Evolutionary conservation across 2,113 vertebrate genomes (phyloP).

Genomic region (Crotalus horridus): DNA sequence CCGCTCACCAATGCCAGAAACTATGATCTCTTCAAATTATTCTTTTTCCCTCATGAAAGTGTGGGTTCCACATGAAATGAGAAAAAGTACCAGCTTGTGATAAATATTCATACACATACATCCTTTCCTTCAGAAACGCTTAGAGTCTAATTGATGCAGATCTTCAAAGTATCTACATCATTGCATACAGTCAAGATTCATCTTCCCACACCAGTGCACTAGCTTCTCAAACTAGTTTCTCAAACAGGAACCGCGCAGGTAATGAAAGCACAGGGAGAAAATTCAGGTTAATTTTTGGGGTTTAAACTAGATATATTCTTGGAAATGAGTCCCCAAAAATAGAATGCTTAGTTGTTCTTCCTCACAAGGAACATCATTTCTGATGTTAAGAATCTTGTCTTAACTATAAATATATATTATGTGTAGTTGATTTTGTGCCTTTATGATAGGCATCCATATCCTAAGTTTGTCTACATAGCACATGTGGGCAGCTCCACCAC

Average conservation of each 20-base stretch:
- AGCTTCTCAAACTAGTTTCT: neutral
- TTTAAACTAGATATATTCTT: neutral
- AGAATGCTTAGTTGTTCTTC: neutral
- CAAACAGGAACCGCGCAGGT: neutral
- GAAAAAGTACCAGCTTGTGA: neutral
- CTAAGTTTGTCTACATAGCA: neutral
- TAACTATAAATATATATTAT: neutral
- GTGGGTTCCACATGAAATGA: neutral
- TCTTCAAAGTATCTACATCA: neutral
- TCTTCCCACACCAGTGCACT: neutral
- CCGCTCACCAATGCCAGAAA: neutral
- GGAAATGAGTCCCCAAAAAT: neutral
- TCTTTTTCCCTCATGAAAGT: neutral
- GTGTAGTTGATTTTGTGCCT: neutral
- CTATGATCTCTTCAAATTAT: neutral
- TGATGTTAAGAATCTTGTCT: neutral
- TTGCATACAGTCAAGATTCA: neutral
- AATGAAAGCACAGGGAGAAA: neutral
- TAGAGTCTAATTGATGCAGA: neutral
- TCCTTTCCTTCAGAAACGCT: neutral
- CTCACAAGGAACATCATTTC: neutral
- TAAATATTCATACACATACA: neutral
- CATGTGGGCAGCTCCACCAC: neutral
- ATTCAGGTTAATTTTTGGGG: neutral
- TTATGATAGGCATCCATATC: neutral